Evolutionary conservation across 1,140 invertebrate genomes (phyloP), one percentile per base, ranked within the genome.

Genomic region (Eriocheir sinensis): DNA sequence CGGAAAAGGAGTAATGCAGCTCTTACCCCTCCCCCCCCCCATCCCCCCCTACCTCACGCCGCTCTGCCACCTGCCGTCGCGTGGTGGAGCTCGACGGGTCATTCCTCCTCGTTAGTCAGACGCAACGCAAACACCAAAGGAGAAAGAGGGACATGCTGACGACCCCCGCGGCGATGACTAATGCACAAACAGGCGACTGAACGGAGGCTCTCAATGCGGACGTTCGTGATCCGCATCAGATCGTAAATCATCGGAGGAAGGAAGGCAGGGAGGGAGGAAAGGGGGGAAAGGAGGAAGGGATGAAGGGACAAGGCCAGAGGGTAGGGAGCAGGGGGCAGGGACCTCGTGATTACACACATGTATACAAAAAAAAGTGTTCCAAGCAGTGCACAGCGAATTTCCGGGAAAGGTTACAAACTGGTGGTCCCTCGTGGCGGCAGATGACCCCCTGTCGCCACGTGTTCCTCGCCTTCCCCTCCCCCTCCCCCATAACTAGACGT

Each of bases 261-360:
- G 83, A 86, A 36, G n/a, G 8, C 83, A 38, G 40, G 32, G 83
- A 32, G 34, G 83, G 40, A 86, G 40, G 34, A 40, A 41, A 27
- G 83, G 83, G 83, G n/a, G 38, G 83, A n/a, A 83, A 32, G 34
- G 3, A 32, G 83, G 40, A 86, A 41, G 83, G 83, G 36, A n/a
- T 36, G n/a, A 88, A 38, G 85, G 4, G 85, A 88, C 27, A 88
- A 36, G 41, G 38, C 27, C 2, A 32, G 85, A 36, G 88, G 48
- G 9, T 3, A 44, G 9, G 34, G 48, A 40, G n/a, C 48, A 72
- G 60, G 38, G 88, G 34, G 44, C 88, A 89, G 53, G 41, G 44
- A 89, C 88, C 88, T 89, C 88, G 48, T 89, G 30, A 72, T 72
- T 72, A 72, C 60, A 72, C 60, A 72, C 60, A 72, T 6, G 12